Evolutionary conservation across 1,140 invertebrate species (phyloP), one percentile per base, ranked within the genome.

Genomic region (Papilio machaon): DNA sequence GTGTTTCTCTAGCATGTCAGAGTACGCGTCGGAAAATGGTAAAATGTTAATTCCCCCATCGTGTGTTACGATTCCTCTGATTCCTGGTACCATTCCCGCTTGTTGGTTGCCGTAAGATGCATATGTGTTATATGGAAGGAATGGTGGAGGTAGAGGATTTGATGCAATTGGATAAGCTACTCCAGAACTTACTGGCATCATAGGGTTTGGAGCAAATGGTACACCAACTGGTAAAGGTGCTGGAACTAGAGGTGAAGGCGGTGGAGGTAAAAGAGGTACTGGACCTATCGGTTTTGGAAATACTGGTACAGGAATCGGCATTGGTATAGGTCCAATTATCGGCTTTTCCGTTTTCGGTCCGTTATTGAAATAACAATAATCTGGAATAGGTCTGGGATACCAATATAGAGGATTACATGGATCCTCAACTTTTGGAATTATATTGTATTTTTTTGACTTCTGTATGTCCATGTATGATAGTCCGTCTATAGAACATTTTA

Each of bases 41-140:
- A 94, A 76, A 60, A 94, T 90, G 58, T 94, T 94, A 17, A 94
- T 91, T 0, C 91, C 93, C 13, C 90, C 92, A 19, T 91, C 89
- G 4, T 35, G 80, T 30, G 90, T 84, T 1, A 94, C 91, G 13
- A 94, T 73, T 1, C 91, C 91, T 11, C 89, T 87, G 80, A 93
- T 75, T 2, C 91, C 91, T n/a, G 92, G 91, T 0, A 94, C 86
- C 86, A 93, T 87, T 1, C 88, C 88, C 1, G 82, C 54, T 83
- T 83, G 82, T 10, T 35, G 82, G 60, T 49, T 76, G 15, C 52
- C 79, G 47, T 46, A 60, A 64, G 52, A 30, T 13, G 81, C 15
- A 30, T 58, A 79, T 17, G 70, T 73, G 49, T 35, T 23, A 70
- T 79, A 38, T 75, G 75, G 81, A 11, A 78, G 52, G 1, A 79